Evolutionary conservation across 2,888 invertebrate genomes (phyloP).

Genomic region (Podabrus alpinus): DNA sequence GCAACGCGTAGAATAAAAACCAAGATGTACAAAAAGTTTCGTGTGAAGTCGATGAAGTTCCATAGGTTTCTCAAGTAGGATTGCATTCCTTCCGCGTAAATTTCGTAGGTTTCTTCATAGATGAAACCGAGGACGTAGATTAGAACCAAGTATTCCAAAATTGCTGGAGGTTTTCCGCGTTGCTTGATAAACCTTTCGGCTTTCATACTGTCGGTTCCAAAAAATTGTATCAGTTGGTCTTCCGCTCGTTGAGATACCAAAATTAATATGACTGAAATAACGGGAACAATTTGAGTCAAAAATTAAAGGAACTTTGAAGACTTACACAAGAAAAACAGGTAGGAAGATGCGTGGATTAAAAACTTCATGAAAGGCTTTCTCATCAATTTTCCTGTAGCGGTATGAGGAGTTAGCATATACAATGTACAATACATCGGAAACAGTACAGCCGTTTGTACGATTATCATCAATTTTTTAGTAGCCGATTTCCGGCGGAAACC

Average conservation of each 20-base stretch:
- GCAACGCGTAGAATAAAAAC: slow-evolving; percentile 70
- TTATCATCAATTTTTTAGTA: slow-evolving; percentile 68
- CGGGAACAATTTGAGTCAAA: neutral
- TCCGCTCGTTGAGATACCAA: slow-evolving; percentile 91
- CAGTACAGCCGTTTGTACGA: slow-evolving; percentile 74
- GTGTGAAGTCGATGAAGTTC: slow-evolving; percentile 95
- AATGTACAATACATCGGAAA: slow-evolving; percentile 87
- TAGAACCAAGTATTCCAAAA: slow-evolving; percentile 80
- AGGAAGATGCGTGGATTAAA: slow-evolving; percentile 91
- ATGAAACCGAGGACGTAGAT: slow-evolving; percentile 88
- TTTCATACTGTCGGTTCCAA: slow-evolving; percentile 73
- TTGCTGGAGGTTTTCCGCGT: slow-evolving; percentile 83
- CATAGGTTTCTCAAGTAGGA: slow-evolving; percentile 91
- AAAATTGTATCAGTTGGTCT: slow-evolving; percentile 71
- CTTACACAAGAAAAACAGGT: slow-evolving; percentile 91
- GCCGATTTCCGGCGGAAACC: slow-evolving; percentile 86
- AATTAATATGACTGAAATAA: slow-evolving; percentile 78
- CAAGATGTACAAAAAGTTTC: slow-evolving; percentile 83
- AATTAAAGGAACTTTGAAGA: slow-evolving; percentile 38
- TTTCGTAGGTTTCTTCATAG: slow-evolving; percentile 90
- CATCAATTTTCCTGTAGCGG: slow-evolving; percentile 79
- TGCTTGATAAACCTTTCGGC: slow-evolving; percentile 70
- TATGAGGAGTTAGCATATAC: slow-evolving; percentile 85
- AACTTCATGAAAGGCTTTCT: slow-evolving; percentile 97
- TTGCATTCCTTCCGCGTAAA: slow-evolving; percentile 84